Evolutionary conservation across 2,113 vertebrate species (phyloP), one percentile per base, ranked within the genome.

Genomic region (Tamias sibiricus): DNA sequence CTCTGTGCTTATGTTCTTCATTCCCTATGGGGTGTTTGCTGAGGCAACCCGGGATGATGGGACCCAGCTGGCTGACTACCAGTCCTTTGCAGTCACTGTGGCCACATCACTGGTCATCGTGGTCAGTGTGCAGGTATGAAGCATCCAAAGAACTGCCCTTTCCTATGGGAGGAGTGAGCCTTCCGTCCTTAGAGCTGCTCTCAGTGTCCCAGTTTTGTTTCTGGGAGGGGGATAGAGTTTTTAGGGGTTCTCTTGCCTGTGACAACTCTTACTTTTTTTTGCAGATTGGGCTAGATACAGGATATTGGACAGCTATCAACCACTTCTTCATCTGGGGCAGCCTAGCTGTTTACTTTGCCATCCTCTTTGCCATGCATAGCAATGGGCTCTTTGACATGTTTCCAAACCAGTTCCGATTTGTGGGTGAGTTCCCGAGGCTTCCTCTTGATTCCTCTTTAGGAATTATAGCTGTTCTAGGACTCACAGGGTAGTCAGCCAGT

Each of bases 261-360:
- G 54, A 96, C 6, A 1, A 2, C 69, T 44, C 74, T n/a, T 19
- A 11, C 35, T 6, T 12, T 4, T 52, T 13, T 92, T 11, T 37
- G 52, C 93, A 99, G 99, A 99, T 99, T 0, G 99, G 99, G 64
- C 98, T 99, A 13, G 99, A 99, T 95, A 99, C 99, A 0, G 99
- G 99, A 62, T 99, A 99, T 98, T 99, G 99, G 99, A 99, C 99
- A 0, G 98, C 99, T 83, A 99, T 99, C 98, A 99, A 99, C 98
- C 99, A 99, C 83, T 99, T 99, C 98, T 99, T 99, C 97, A 99
- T 99, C 97, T 99, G 99, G 99, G 99, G 99, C 93, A 99, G 99
- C 93, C 98, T 99, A 47, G 99, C 99, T 0, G 97, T 98, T 13
- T 99, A 99, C 98, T 99, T 99, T 1, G 98, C 99, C 97, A 99